Percentiles rank a stretch among this genome's conserved stretches.
phyloP scores from a whole-genome alignment of 2,113 vertebrate species.

The Gasterosteus nipponicus region DNA sequence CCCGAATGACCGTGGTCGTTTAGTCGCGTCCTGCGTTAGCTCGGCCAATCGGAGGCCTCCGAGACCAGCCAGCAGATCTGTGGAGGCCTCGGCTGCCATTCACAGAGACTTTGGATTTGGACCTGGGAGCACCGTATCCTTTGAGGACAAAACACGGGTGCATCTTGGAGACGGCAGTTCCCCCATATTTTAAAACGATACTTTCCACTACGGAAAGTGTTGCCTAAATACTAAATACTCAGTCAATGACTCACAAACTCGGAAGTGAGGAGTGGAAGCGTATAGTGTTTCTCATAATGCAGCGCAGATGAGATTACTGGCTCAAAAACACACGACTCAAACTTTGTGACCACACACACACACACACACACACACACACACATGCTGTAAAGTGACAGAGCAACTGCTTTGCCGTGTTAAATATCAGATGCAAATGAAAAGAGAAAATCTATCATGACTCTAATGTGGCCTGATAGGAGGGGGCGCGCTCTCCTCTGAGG shows the following conservation, averaged over 20 bases:
- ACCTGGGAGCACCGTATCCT: background rate
- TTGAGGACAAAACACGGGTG: background rate
- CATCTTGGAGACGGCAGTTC: conserved; percentile 20
- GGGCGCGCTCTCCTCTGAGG: conserved; percentile 80
- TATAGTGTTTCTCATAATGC: conserved; percentile 64
- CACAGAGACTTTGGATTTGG: background rate
- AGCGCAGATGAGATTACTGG: conserved; percentile 62
- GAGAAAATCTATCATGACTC: conserved; percentile 96
- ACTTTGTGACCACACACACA: background rate
- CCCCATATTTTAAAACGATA: conserved; percentile 34
- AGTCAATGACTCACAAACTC: background rate
- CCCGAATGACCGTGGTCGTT: conserved; percentile 33
- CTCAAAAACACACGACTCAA: conserved; percentile 26
- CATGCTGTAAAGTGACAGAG: conserved; percentile 69
- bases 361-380: conserved; percentile 21
- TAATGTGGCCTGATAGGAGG: conserved; percentile 91
- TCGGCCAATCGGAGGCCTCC: conserved; percentile 26
- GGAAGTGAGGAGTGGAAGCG: conserved; percentile 27
- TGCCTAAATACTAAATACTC: conserved; percentile 36
- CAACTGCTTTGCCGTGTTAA: conserved; percentile 82
- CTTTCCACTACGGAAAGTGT: conserved; percentile 49
- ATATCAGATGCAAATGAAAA: conserved; percentile 99
- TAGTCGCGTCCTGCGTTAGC: conserved; percentile 40
- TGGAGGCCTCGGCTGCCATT: conserved; percentile 10
- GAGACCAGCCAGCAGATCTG: conserved; percentile 30